phyloP scores from a whole-genome alignment of 1,140 invertebrate species.

The Mizuhopecten yessoensis region DNA sequence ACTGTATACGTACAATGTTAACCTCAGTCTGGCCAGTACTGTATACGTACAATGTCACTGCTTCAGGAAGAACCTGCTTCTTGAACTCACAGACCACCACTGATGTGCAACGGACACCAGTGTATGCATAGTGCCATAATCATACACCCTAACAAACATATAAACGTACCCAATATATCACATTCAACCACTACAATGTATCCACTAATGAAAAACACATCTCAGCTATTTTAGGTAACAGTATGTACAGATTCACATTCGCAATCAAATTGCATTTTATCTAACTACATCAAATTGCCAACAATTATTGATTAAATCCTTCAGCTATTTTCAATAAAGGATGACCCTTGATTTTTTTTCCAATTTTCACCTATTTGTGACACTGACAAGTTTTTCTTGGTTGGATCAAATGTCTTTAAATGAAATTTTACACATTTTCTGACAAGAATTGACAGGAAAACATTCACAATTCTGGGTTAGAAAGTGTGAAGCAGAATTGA shows the following conservation, averaged over 20 bases:
- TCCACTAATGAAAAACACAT: neutral
- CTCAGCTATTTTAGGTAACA: neutral
- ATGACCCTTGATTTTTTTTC: neutral
- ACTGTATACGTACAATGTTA: no score
- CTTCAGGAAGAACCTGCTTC: neutral
- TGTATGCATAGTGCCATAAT: neutral
- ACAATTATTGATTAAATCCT: neutral
- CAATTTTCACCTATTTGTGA: neutral
- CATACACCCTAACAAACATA: neutral
- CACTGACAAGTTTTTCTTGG: neutral
- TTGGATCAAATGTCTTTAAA: constrained; percentile 10
- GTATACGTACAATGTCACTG: neutral
- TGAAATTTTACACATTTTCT: neutral
- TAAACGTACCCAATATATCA: neutral
- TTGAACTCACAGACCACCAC: neutral
- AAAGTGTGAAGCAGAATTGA: neutral
- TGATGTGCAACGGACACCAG: neutral
- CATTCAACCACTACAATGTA: neutral
- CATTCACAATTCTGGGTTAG: neutral
- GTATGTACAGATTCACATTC: neutral
- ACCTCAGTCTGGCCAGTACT: no score
- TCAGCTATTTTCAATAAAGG: neutral
- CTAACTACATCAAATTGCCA: neutral
- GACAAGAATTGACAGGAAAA: neutral
- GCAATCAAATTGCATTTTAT: neutral